A percentile compares a stretch with the other conserved stretches of the same genome.
These are phyloP conservation scores for Apamea crenata DNA, from an alignment of 2,888 invertebrate genomes.

Conservation along the genomic window DNA sequence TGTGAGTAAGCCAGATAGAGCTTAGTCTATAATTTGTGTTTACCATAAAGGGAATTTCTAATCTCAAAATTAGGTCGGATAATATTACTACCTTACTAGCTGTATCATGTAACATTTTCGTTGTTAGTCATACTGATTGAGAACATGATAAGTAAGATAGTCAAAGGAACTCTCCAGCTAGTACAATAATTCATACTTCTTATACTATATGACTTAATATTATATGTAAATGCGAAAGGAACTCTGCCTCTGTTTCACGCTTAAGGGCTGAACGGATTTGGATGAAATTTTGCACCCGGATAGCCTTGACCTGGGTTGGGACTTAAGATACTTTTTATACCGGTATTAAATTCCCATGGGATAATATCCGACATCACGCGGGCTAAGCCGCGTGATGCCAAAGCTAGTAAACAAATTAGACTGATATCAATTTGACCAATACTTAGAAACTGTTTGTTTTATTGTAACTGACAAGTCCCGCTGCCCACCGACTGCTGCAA, in stretches of 20 bases:
- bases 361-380: not conserved
- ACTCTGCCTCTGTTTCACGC: not conserved
- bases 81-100: not conserved
- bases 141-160: no score
- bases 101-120: not conserved
- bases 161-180: not conserved
- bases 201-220: not conserved
- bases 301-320: not conserved
- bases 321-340: not conserved
- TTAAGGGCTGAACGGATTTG: not conserved
- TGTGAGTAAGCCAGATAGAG: conserved; percentile 15
- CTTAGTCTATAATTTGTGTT: conserved; percentile 40
- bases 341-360: not conserved
- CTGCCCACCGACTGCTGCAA: not conserved
- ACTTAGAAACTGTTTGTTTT: not conserved
- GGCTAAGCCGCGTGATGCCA: not conserved
- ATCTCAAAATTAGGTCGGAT: conserved; percentile 13
- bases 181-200: not conserved
- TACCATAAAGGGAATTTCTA: conserved; percentile 28
- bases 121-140: not conserved
- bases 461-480: not conserved
- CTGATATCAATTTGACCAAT: not conserved
- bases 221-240: not conserved
- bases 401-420: no score
- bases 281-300: not conserved